Evolutionary conservation across 2,113 vertebrate genomes (phyloP).

Genomic region (Anguilla rostrata): DNA sequence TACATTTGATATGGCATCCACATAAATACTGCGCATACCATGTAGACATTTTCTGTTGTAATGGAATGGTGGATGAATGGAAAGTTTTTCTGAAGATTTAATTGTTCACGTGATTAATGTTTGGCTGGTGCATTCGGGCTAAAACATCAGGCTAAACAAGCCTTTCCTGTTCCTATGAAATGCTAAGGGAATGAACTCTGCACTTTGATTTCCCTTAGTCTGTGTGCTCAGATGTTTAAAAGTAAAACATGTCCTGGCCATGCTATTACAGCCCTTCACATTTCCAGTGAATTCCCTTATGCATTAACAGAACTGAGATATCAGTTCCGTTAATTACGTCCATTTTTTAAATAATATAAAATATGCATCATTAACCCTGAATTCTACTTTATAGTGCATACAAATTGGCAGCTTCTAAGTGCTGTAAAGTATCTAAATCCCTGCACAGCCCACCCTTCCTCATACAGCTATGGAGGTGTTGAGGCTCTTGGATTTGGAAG

Average conservation of each 20-base stretch:
- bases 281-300: neutral
- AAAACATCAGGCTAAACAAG: neutral
- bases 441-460: conserved; percentile 6
- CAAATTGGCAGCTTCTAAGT: neutral
- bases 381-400: too few relatives aligned
- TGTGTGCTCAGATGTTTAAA: neutral
- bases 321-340: too few relatives aligned
- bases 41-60: neutral
- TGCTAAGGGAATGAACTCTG: neutral
- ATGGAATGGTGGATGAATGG: neutral
- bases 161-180: neutral
- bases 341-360: too few relatives aligned
- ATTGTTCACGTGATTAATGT: neutral
- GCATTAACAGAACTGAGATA: neutral
- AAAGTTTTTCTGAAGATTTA: neutral
- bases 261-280: neutral
- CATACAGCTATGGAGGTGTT: conserved; percentile 38
- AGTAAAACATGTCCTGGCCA: neutral
- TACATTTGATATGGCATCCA: too few relatives aligned
- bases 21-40: neutral
- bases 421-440: too few relatives aligned
- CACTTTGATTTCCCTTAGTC: neutral
- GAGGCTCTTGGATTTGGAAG: conserved; percentile 23
- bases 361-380: too few relatives aligned
- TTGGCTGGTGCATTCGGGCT: neutral